A percentile compares a stretch with the other conserved stretches of the same genome.
Conservation (phyloP, 2,797 vertebrate species). For the Dicrostonyx torquatus region DNA sequence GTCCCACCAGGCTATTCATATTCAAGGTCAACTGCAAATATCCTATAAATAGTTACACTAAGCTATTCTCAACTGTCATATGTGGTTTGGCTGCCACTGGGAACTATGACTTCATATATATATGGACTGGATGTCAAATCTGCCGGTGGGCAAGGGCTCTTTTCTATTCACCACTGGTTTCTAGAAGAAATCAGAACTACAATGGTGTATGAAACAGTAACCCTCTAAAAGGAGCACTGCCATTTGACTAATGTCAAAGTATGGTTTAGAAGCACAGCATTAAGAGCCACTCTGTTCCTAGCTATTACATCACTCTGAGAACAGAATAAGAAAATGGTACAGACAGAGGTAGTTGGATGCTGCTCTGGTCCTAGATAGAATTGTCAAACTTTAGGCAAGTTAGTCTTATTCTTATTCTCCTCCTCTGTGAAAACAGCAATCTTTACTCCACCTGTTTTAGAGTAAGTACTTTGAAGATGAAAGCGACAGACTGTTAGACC, state of each 20-base stretch:
- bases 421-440: conserved; percentile 20
- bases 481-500: conserved; percentile 2
- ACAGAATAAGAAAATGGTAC: conserved; percentile 28
- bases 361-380: not conserved
- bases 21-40: not conserved
- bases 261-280: not conserved
- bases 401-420: not conserved
- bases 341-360: conserved; percentile 13
- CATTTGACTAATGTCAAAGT: not conserved
- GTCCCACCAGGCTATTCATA: not conserved
- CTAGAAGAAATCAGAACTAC: not conserved
- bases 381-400: not conserved
- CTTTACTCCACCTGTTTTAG: conserved; percentile 31
- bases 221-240: conserved; percentile 2
- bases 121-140: not conserved
- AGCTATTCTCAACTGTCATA: not conserved
- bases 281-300: not conserved
- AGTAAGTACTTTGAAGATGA: conserved; percentile 50
- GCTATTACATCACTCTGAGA: conserved; percentile 37
- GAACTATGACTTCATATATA: not conserved
- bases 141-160: not conserved
- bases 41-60: not conserved
- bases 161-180: conserved; percentile 21
- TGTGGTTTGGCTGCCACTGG: not conserved
- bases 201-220: not conserved